These are phyloP conservation scores for Polyommatus iphigenia DNA, from an alignment of 2,888 invertebrate genomes.

Conservation along the genomic window DNA sequence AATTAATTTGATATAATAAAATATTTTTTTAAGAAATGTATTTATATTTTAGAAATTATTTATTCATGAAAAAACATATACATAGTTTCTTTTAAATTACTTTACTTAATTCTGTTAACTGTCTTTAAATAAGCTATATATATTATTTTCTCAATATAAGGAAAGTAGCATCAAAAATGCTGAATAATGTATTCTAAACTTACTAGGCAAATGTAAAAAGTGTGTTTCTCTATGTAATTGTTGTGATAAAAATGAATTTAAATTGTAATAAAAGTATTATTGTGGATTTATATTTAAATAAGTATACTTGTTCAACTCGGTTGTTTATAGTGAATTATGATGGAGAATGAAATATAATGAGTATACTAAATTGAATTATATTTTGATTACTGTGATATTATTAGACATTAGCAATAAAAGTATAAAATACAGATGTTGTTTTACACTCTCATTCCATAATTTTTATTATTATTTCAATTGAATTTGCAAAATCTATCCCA, in stretches of 20 bases:
- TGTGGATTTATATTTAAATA: background rate
- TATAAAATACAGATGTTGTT: background rate
- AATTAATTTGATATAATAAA: too few species aligned
- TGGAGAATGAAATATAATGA: background rate
- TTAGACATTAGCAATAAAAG: conserved; percentile 22
- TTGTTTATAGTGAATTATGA: background rate
- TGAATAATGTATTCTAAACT: too few species aligned
- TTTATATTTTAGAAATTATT: too few species aligned
- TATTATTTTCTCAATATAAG: too few species aligned
- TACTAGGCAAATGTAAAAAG: too few species aligned
- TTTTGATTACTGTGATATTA: conserved; percentile 29
- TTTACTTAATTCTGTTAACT: too few species aligned
- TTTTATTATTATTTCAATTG: background rate
- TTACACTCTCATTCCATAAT: too few species aligned
- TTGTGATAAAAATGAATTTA: conserved; percentile 8
- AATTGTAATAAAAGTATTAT: background rate
- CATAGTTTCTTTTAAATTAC: too few species aligned
- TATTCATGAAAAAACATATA: too few species aligned
- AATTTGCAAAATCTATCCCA: background rate
- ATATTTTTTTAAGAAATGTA: too few species aligned
- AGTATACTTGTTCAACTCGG: background rate
- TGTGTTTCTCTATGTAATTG: background rate
- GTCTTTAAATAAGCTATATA: too few species aligned
- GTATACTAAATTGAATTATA: background rate
- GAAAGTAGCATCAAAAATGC: too few species aligned